Conservation (phyloP, 2,113 vertebrate genomes). For the Ploceus nigricollis region DNA sequence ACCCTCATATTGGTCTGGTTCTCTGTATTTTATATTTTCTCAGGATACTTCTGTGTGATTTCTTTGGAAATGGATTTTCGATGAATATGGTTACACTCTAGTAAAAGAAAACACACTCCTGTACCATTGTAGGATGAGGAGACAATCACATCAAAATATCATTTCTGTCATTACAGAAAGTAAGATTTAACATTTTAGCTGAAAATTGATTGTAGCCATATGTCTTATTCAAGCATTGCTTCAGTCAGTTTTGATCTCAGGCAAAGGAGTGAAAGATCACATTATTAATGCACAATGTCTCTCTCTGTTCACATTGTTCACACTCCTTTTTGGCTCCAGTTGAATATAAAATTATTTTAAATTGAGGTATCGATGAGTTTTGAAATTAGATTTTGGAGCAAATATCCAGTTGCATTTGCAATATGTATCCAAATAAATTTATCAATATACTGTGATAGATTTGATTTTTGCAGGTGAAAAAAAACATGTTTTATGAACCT, state of each 20-base stretch:
- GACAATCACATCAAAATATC: background rate
- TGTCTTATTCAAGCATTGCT: background rate
- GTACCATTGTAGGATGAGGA: background rate
- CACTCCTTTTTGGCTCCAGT: background rate
- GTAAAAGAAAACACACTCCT: background rate
- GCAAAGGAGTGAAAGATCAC: slow-evolving; percentile 34
- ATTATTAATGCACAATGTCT: slow-evolving; percentile 27
- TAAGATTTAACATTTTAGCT: slow-evolving; percentile 19
- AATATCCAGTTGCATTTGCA: slow-evolving; percentile 22
- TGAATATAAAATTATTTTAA: slow-evolving; percentile 49
- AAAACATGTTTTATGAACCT: slow-evolving; percentile 23
- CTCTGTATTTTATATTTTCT: slow-evolving; percentile 2
- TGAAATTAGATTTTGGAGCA: slow-evolving; percentile 59
- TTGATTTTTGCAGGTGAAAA: slow-evolving; percentile 49
- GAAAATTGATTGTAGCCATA: background rate
- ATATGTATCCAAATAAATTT: slow-evolving; percentile 13
- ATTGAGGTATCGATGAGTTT: slow-evolving; percentile 43
- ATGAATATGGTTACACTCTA: background rate
- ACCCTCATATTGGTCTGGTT: background rate
- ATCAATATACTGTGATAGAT: slow-evolving; percentile 34
- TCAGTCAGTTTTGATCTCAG: slow-evolving; percentile 27
- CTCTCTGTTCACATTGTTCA: background rate
- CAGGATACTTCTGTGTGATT: background rate
- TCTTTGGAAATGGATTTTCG: background rate
- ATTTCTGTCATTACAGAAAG: background rate